A percentile compares a stretch with the other conserved stretches of the same genome.
These are phyloP conservation scores for Hephaestus fuliginosus DNA, from an alignment of 2,797 vertebrate genomes.

Conservation along the genomic window DNA sequence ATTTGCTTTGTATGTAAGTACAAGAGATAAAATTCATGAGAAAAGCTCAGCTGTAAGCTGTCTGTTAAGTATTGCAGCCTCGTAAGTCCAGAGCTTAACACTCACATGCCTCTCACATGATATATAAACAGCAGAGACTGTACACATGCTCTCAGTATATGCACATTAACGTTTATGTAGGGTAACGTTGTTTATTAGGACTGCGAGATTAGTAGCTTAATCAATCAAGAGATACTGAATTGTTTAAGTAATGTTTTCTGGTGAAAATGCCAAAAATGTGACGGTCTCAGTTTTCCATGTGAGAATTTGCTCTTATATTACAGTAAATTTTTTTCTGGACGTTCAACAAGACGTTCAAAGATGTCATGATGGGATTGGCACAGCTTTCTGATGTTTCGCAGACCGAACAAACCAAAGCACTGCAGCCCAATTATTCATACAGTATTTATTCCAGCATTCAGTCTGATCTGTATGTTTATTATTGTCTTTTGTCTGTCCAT, in stretches of 20 bases:
- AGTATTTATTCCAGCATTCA: neutral
- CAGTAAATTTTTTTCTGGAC: neutral
- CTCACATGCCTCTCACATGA: too few species aligned
- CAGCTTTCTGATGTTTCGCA: neutral
- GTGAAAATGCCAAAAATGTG: neutral
- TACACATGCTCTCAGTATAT: neutral
- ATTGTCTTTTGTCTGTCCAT: neutral
- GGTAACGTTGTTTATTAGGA: neutral
- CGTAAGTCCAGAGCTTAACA: neutral
- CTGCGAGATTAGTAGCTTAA: neutral
- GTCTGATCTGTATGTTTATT: neutral
- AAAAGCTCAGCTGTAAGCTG: neutral
- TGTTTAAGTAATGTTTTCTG: neutral
- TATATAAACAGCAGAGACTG: too few species aligned
- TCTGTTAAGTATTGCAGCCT: neutral
- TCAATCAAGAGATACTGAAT: neutral
- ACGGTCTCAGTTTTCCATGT: neutral
- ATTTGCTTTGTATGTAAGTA: slow-evolving; percentile 8
- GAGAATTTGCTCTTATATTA: neutral
- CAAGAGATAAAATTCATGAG: neutral
- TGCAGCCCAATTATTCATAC: neutral
- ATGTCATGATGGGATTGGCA: neutral
- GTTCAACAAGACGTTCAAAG: neutral
- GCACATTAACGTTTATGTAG: neutral
- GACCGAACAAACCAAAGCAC: neutral